Evolutionary conservation across 1,140 invertebrate species (phyloP).

Genomic region (Schlechtendalia chinensis): DNA sequence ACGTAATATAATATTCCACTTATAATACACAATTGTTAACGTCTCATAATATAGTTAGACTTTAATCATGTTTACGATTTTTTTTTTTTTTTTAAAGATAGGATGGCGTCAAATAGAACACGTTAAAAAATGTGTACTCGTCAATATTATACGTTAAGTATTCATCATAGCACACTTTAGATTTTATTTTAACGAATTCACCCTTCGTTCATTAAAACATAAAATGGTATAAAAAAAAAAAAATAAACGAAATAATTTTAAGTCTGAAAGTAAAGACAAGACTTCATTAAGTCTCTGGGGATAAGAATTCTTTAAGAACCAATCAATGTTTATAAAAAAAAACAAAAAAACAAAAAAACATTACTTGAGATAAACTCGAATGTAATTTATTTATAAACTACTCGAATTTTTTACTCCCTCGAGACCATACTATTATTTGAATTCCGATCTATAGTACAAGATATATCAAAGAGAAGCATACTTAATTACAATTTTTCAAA

Average conservation of each 20-base stretch:
- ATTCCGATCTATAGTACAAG: neutral
- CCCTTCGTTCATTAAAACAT: too few relatives aligned
- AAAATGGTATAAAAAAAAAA: neutral
- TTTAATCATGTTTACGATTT: too few relatives aligned
- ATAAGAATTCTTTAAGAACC: neutral
- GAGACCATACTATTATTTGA: conserved; percentile 1
- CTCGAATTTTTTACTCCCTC: neutral
- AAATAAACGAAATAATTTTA: neutral
- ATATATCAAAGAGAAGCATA: neutral
- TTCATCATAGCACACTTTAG: too few relatives aligned
- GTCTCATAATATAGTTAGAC: too few relatives aligned
- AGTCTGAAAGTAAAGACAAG: neutral
- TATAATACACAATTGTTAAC: too few relatives aligned
- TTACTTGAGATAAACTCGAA: neutral
- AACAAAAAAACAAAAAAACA: neutral
- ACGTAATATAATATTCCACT: too few relatives aligned
- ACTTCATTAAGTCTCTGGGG: neutral
- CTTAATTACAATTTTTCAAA: neutral
- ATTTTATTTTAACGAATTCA: too few relatives aligned
- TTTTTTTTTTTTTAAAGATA: too few relatives aligned
- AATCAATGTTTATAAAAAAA: neutral
- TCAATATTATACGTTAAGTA: too few relatives aligned
- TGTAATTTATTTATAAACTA: conserved; percentile 18
- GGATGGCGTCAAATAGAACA: too few relatives aligned
- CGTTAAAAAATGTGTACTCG: too few relatives aligned